Evolutionary conservation across 2,888 invertebrate species (phyloP).

Genomic region (Parelbella ahira): DNA sequence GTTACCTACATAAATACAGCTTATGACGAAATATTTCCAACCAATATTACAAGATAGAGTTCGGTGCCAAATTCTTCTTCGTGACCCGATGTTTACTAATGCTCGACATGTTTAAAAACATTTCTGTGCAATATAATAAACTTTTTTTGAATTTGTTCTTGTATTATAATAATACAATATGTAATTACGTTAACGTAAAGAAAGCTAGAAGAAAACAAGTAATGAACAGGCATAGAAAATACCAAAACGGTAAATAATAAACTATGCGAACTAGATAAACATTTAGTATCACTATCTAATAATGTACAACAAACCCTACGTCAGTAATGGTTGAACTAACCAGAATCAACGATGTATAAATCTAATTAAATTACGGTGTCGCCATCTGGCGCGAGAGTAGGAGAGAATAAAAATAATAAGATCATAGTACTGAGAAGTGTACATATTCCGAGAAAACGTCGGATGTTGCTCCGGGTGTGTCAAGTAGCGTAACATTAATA

Average conservation of each 20-base stretch:
- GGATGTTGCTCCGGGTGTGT: conserved; percentile 1
- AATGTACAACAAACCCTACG: not conserved
- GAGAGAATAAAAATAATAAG: conserved; percentile 3
- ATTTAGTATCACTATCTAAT: too few relatives aligned
- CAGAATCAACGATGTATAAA: conserved; percentile 1
- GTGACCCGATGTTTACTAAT: conserved; percentile 1
- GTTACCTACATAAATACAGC: conserved; percentile 1
- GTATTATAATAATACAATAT: too few relatives aligned
- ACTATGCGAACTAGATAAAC: too few relatives aligned
- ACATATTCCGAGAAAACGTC: conserved; percentile 4
- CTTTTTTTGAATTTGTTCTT: too few relatives aligned
- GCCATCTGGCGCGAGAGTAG: conserved; percentile 10
- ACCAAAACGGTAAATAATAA: too few relatives aligned
- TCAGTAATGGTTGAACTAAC: too few relatives aligned
- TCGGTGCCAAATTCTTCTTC: conserved; percentile 5
- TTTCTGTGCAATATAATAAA: too few relatives aligned
- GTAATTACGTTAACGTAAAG: too few relatives aligned
- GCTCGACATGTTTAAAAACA: too few relatives aligned
- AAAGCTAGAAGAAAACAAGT: too few relatives aligned
- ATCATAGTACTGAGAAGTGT: conserved; percentile 1
- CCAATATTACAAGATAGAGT: conserved; percentile 2
- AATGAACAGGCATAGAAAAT: too few relatives aligned
- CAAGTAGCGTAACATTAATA: conserved; percentile 4
- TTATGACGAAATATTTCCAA: conserved; percentile 5
- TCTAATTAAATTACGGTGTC: conserved; percentile 18